These are phyloP conservation scores for Octodonta nipae DNA, from an alignment of 2,888 invertebrate species.

Conservation along the genomic window DNA sequence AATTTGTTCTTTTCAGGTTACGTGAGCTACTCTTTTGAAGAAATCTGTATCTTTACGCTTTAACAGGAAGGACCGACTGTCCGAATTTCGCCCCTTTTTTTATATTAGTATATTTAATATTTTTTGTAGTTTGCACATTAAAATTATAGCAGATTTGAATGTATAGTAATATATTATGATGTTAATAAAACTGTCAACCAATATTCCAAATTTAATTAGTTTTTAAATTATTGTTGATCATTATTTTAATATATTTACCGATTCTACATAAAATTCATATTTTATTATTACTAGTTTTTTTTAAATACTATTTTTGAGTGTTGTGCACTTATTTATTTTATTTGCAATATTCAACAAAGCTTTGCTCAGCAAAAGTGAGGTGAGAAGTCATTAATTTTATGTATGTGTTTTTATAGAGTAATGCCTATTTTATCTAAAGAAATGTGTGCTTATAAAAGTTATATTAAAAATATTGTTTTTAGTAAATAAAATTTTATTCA, in stretches of 20 bases:
- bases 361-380: conserved; percentile 29
- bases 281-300: conserved; percentile 5
- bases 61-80: conserved; percentile 21
- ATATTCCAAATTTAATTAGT: too few species aligned
- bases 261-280: not conserved
- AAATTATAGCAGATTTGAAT: conserved; percentile 24
- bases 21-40: conserved; percentile 23
- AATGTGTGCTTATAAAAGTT: conserved; percentile 33
- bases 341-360: conserved; percentile 10
- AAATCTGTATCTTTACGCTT: conserved; percentile 24
- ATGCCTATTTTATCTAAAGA: conserved; percentile 30
- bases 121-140: conserved; percentile 30
- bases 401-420: conserved; percentile 28
- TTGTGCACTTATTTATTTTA: too few species aligned
- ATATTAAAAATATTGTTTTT: conserved; percentile 32
- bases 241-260: not conserved
- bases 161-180: conserved; percentile 26
- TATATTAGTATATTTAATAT: conserved; percentile 25
- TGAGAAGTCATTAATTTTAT: conserved; percentile 25
- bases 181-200: conserved; percentile 22
- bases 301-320: conserved; percentile 24
- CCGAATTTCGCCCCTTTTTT: conserved; percentile 24
- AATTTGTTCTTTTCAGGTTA: conserved; percentile 22
- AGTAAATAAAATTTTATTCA: conserved; percentile 18
- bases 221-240: too few species aligned